phyloP scores from a whole-genome alignment of 1,140 invertebrate species.

The Thaumatotibia leucotreta region DNA sequence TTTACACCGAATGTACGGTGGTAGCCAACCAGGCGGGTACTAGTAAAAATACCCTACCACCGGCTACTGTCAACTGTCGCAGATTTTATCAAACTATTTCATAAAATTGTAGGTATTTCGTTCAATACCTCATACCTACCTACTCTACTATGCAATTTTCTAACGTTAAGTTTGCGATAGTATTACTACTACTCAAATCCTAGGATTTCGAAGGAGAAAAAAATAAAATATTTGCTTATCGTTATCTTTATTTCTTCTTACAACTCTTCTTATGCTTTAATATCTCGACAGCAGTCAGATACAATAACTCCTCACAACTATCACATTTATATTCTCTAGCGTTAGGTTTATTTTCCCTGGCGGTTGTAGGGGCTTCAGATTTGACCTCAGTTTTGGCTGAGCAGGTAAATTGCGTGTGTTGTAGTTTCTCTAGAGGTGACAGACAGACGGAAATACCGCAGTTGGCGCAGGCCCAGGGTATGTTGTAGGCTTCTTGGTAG shows the following conservation, averaged over 20 bases:
- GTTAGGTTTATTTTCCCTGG: conserved; percentile 78
- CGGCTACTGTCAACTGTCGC: too few species aligned
- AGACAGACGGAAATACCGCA: conserved; percentile 75
- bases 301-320: conserved; percentile 82
- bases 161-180: too few species aligned
- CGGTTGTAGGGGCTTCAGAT: conserved; percentile 39
- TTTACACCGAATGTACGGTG: too few species aligned
- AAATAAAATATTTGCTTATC: conserved; percentile 9
- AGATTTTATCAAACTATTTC: too few species aligned
- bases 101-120: too few species aligned
- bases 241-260: conserved; percentile 46
- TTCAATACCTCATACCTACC: too few species aligned
- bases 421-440: conserved; percentile 78
- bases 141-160: too few species aligned
- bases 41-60: too few species aligned
- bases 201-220: background rate
- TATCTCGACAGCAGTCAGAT: conserved; percentile 86
- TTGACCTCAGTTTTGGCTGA: conserved; percentile 48
- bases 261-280: conserved; percentile 84
- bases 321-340: conserved; percentile 84
- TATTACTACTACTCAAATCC: too few species aligned
- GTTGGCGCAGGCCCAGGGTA: conserved; percentile 77
- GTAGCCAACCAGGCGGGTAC: too few species aligned
- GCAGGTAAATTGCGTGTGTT: conserved; percentile 70
- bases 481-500: conserved; percentile 71